phyloP scores from a whole-genome alignment of 2,113 vertebrate species.

The Prochilodus magdalenae region DNA sequence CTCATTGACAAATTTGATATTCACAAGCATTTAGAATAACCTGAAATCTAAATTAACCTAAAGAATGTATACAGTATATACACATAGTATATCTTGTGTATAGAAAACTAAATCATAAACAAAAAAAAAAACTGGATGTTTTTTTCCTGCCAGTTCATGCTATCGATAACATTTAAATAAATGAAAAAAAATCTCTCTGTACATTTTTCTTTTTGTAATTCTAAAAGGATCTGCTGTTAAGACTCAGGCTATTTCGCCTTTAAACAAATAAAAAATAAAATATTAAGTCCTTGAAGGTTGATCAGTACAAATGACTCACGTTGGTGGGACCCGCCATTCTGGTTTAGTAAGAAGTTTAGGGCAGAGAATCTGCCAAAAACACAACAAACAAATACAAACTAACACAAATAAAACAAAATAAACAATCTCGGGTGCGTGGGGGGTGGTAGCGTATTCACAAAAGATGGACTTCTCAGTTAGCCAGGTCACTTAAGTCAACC shows the following conservation, averaged over 20 bases:
- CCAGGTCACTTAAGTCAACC: background rate
- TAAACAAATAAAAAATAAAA: conserved; percentile 73
- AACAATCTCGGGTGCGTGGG: too few relatives aligned
- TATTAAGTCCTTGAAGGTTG: conserved; percentile 61
- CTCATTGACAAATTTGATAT: conserved; percentile 66
- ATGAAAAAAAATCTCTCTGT: conserved; percentile 61
- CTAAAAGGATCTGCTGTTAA: conserved; percentile 63
- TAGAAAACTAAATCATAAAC: conserved; percentile 62
- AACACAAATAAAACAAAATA: conserved; percentile 28
- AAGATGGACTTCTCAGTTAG: background rate
- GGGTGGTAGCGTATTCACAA: background rate
- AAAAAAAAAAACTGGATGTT: conserved; percentile 60
- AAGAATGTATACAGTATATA: conserved; percentile 46
- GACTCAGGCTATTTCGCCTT: conserved; percentile 46
- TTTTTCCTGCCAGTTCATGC: conserved; percentile 28
- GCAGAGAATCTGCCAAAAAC: conserved; percentile 58
- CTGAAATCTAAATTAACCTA: conserved; percentile 48
- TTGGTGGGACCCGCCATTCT: conserved; percentile 58
- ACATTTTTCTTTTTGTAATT: conserved; percentile 68
- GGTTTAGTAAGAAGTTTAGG: conserved; percentile 50
- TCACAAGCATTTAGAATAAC: conserved; percentile 65
- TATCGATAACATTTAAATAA: conserved; percentile 56
- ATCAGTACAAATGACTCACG: conserved; percentile 69
- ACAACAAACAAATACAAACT: conserved; percentile 39
- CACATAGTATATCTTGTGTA: conserved; percentile 13